Conservation (phyloP, 2,888 invertebrate species). For the Onthophagus sagittarius region DNA sequence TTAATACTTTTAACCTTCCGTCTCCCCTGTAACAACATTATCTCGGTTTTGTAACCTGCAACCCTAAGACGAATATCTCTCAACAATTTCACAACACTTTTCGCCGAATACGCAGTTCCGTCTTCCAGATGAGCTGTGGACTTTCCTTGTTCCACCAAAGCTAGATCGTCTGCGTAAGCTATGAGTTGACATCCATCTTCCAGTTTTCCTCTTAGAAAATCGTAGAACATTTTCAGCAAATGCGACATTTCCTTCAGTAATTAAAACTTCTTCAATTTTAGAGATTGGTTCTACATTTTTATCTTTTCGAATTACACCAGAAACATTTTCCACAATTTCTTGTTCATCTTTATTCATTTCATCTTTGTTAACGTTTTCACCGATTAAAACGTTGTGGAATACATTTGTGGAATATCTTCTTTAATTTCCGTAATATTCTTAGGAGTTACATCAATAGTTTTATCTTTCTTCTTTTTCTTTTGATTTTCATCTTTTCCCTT, state of each 20-base stretch:
- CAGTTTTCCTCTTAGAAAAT: no score
- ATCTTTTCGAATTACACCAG: background rate
- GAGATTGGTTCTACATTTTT: background rate
- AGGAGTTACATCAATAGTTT: background rate
- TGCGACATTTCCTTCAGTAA: background rate
- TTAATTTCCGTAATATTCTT: background rate
- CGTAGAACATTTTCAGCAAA: background rate
- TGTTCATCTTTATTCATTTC: background rate
- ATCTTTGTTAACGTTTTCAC: slow-evolving; percentile 1
- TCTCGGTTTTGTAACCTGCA: no score
- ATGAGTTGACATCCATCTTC: no score
- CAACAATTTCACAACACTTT: no score
- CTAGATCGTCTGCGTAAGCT: no score
- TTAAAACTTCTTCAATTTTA: background rate
- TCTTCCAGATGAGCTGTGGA: no score
- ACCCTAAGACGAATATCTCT: no score
- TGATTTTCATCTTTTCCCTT: background rate
- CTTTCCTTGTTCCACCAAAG: no score
- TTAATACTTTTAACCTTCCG: no score
- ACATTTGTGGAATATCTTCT: background rate
- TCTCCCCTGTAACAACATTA: no score
- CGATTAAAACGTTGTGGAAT: background rate
- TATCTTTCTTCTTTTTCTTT: slow-evolving; percentile 2
- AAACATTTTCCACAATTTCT: background rate
- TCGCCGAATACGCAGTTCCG: no score